Evolutionary conservation across 2,797 vertebrate genomes (phyloP), one percentile per base, ranked within the genome.

Genomic region (Clamator glandarius): DNA sequence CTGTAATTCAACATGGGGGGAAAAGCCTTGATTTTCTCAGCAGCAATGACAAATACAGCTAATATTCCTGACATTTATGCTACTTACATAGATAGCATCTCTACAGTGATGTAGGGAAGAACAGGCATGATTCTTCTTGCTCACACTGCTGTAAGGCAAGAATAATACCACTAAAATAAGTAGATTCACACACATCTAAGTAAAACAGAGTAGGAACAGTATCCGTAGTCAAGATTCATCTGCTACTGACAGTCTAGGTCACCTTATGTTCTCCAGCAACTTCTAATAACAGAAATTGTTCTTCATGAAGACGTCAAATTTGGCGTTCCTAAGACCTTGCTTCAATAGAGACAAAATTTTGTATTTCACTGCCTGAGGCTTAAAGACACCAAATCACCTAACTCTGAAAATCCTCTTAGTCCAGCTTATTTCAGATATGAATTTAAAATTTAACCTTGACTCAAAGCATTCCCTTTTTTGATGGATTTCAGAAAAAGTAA

Each of bases 11-110:
- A 70, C 20, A 28, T 31, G 25, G 28, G 9, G 39, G 12, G 13
- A 3, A 92, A 80, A 62, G 24, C 25, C 73, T 84, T 4, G 0
- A 33, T 86, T 94, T 95, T 88, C 79, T 90, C 76, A 86, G 73
- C 46, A 81, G 39, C 85, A 75, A 20, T 88, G 90, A 94, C 42
- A 94, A 96, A 89, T 84, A 90, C 10, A 29, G 82, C 54, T 94
- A 93, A 95, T 96, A 91, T 68, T 72, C 73, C 88, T 16, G 2
- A 90, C 76, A 55, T 88, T 93, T 48, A 92, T 36, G 69, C 58
- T 86, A 29, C 79, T 69, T 90, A 72, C 66, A 80, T 13, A 90
- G 84, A 89, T 48, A 89, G 91, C 92, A 62, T 58, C 69, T 93
- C 84, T 69, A 91, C 84, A 90, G 5, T 24, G 62, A 69, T 62